phyloP scores from a whole-genome alignment of 2,888 invertebrate genomes.

The Oconnorella tubifera region DNA sequence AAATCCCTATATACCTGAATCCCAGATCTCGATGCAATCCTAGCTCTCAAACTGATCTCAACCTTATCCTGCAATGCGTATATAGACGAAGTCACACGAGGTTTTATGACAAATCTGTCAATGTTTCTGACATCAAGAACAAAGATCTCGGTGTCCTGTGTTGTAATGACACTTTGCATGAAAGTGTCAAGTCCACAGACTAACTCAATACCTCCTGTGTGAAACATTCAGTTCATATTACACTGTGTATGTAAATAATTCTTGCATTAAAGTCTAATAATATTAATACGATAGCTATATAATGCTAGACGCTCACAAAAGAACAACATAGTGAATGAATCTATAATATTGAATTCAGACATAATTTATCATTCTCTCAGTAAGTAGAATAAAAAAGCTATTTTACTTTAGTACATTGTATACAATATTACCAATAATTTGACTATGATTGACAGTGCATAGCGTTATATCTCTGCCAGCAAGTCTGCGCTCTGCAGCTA shows the following conservation, averaged over 20 bases:
- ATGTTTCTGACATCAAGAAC: slow-evolving; percentile 37
- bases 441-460: slow-evolving; percentile 34
- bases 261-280: not conserved
- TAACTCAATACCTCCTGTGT: slow-evolving; percentile 40
- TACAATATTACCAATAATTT: slow-evolving; percentile 40
- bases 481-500: slow-evolving; percentile 42
- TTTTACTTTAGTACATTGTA: too few species aligned
- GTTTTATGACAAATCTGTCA: slow-evolving; percentile 38
- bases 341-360: too few species aligned
- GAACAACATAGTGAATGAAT: too few species aligned
- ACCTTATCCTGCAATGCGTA: slow-evolving; percentile 37
- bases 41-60: slow-evolving; percentile 36
- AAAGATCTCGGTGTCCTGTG: slow-evolving; percentile 39
- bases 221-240: not conserved
- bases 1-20: not conserved
- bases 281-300: not conserved
- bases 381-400: too few species aligned
- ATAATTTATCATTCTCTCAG: too few species aligned
- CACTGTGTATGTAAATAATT: not conserved
- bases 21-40: slow-evolving; percentile 19
- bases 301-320: too few species aligned
- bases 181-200: slow-evolving; percentile 38
- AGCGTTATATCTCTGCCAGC: slow-evolving; percentile 26
- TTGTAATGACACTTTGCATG: slow-evolving; percentile 39
- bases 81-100: slow-evolving; percentile 35